phyloP scores from a whole-genome alignment of 2,888 invertebrate species.

The Drosophila merina region DNA sequence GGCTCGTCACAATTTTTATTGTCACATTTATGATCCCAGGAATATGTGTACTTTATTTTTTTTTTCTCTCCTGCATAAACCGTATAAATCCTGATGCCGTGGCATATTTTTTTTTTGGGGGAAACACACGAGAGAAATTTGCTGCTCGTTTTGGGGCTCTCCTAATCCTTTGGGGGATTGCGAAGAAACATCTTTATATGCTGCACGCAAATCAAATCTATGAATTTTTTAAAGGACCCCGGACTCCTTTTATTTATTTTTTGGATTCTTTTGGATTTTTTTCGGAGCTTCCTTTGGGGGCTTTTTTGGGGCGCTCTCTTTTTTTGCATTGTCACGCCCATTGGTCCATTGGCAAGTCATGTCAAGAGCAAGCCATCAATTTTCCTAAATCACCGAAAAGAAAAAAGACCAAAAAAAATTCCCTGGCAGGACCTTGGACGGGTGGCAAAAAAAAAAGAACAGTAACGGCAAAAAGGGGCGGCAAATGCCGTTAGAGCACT shows the following conservation, averaged over 20 bases:
- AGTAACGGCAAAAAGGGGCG: constrained; percentile 1
- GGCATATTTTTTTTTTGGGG: constrained; percentile 8
- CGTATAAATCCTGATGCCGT: constrained; percentile 28
- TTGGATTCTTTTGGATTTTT: neutral
- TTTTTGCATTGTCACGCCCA: constrained; percentile 37
- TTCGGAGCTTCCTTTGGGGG: neutral
- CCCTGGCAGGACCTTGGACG: neutral
- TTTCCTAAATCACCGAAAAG: constrained; percentile 72
- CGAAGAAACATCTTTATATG: constrained; percentile 28
- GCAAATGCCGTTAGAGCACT: constrained; percentile 54
- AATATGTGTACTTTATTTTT: neutral
- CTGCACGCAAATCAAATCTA: constrained; percentile 57
- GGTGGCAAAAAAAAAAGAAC: neutral
- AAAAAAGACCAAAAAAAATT: constrained; percentile 33
- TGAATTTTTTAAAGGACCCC: constrained; percentile 56
- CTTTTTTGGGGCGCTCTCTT: neutral
- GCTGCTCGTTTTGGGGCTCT: constrained; percentile 1
- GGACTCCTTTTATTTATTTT: constrained; percentile 4
- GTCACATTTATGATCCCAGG: constrained; percentile 41
- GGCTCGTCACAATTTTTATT: constrained; percentile 39
- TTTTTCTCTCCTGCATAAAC: neutral
- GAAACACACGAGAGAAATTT: constrained; percentile 14
- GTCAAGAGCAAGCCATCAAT: constrained; percentile 70
- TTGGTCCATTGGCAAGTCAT: constrained; percentile 46
- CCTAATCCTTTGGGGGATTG: constrained; percentile 39